Evolutionary conservation across 2,888 invertebrate species (phyloP).

Genomic region (Sesia apiformis): DNA sequence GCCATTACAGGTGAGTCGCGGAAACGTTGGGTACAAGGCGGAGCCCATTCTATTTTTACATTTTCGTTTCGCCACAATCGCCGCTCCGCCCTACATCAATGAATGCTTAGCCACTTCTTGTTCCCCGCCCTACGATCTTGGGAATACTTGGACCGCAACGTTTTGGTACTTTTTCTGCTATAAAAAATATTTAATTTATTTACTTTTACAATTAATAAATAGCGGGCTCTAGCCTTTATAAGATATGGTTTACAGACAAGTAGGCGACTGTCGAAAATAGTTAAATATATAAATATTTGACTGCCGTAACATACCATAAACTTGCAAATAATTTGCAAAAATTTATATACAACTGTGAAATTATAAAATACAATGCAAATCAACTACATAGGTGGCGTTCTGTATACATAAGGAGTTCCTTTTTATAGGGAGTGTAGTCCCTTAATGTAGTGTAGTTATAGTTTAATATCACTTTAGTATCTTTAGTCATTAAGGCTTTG

Average conservation of each 20-base stretch:
- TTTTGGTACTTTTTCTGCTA: not conserved
- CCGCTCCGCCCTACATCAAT: constrained; percentile 56
- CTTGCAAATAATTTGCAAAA: not conserved
- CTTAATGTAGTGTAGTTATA: no score
- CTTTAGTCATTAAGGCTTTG: no score
- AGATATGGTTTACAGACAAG: no score
- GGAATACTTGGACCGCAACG: not conserved
- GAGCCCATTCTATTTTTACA: constrained; percentile 38
- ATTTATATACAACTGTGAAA: not conserved
- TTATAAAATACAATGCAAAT: not conserved
- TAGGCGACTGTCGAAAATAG: no score
- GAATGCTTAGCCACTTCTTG: constrained; percentile 45
- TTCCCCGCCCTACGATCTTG: constrained; percentile 35
- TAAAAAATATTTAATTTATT: not conserved
- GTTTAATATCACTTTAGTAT: no score
- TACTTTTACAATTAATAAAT: not conserved
- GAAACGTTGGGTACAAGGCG: not conserved
- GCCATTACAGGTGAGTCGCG: not conserved
- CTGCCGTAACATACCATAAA: no score
- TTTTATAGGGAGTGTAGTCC: no score
- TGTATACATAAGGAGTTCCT: not conserved
- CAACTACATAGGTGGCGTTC: not conserved
- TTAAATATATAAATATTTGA: no score
- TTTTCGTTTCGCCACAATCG: constrained; percentile 39
- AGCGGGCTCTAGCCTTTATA: no score